Percentiles rank a stretch among this genome's conserved stretches.
Conservation (phyloP, 2,888 invertebrate species). For the Lasioglossum oenotherae region DNA sequence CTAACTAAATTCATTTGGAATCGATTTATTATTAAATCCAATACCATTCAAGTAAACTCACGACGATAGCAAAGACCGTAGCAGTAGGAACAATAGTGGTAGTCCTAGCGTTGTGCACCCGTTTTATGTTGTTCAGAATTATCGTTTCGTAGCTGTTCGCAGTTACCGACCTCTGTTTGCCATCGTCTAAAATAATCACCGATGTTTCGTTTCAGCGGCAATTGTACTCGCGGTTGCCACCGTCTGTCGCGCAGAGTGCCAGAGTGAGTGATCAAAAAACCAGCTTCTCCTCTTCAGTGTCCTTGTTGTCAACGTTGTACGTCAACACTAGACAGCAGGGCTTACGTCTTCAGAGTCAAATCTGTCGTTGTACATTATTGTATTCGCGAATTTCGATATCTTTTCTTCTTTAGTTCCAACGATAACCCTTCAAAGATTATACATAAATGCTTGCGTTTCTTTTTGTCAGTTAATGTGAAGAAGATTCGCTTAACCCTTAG, state of each 20-base stretch:
- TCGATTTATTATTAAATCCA: not conserved
- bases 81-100: constrained; percentile 47
- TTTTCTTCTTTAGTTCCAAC: not conserved
- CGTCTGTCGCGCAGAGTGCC: constrained; percentile 82
- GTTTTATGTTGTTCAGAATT: constrained; percentile 41
- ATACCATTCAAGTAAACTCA: constrained; percentile 13
- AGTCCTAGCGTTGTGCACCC: constrained; percentile 54
- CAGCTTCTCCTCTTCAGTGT: constrained; percentile 61
- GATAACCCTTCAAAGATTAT: no score
- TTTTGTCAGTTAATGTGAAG: not conserved
- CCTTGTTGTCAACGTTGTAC: constrained; percentile 48
- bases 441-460: not conserved
- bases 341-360: constrained; percentile 27
- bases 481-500: not conserved
- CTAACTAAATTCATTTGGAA: not conserved
- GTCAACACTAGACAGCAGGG: constrained; percentile 34
- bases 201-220: constrained; percentile 80
- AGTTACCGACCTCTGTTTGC: not conserved
- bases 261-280: constrained; percentile 80
- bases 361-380: not conserved
- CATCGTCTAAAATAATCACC: constrained; percentile 63
- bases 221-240: constrained; percentile 81
- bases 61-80: constrained; percentile 21
- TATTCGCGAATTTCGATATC: not conserved
- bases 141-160: constrained; percentile 40